Evolutionary conservation across 2,888 invertebrate genomes (phyloP).

Genomic region (Acleris sparsana): DNA sequence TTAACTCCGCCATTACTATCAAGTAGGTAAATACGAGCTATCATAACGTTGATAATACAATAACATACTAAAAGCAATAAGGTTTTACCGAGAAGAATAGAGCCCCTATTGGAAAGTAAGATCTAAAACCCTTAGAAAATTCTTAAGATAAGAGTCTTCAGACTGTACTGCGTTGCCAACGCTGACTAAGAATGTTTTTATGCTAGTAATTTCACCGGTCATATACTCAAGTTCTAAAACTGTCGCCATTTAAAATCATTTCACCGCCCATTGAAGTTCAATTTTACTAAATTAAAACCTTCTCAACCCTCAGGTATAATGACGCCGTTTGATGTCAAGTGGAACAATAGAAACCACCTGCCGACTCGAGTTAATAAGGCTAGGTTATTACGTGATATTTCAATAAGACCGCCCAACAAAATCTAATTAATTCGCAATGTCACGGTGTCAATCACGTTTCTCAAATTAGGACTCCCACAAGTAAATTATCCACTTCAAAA

Average conservation of each 20-base stretch:
- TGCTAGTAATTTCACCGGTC: too few species aligned
- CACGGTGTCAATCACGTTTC: constrained; percentile 35
- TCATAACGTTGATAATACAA: too few species aligned
- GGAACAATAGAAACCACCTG: constrained; percentile 36
- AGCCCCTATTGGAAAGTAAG: too few species aligned
- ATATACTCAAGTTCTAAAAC: background rate
- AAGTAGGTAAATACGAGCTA: too few species aligned
- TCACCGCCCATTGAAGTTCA: background rate
- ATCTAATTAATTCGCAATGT: constrained; percentile 37
- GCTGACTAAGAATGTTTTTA: too few species aligned
- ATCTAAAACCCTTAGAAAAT: too few species aligned
- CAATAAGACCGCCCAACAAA: constrained; percentile 30
- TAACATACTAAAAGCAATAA: too few species aligned
- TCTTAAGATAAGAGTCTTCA: too few species aligned
- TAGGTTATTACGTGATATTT: constrained; percentile 34
- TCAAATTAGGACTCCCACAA: constrained; percentile 34
- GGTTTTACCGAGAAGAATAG: too few species aligned
- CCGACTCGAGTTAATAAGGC: constrained; percentile 31
- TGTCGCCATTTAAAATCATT: background rate
- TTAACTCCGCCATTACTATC: too few species aligned
- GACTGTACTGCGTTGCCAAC: too few species aligned
- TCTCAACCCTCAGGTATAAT: constrained; percentile 5
- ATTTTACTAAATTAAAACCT: constrained; percentile 26
- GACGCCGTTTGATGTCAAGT: constrained; percentile 30
- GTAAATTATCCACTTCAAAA: background rate